These are phyloP conservation scores for Rhinoderma darwinii DNA, from an alignment of 2,113 vertebrate genomes.

Conservation along the genomic window DNA sequence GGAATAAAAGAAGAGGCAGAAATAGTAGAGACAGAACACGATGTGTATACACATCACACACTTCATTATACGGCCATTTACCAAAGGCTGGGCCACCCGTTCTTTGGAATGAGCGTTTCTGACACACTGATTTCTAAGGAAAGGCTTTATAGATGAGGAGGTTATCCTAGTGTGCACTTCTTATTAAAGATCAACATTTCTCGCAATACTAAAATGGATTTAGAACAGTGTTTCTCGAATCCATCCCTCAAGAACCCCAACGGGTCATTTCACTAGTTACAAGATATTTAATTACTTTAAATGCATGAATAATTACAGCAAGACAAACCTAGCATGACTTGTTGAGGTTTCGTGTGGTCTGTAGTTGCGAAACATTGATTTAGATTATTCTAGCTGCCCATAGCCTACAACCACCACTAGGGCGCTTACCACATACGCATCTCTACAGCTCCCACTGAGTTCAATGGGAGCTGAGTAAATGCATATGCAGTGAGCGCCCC, in stretches of 20 bases:
- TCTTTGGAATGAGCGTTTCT: not conserved
- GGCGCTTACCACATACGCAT: no score
- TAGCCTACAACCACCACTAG: no score
- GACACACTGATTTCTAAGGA: conserved; percentile 17
- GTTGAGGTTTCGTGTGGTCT: no score
- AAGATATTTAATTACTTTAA: not conserved
- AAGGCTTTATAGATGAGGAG: not conserved
- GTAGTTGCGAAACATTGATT: no score
- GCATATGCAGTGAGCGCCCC: no score
- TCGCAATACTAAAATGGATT: not conserved
- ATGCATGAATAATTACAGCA: not conserved
- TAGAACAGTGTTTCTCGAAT: not conserved
- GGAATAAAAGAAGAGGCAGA: conserved; percentile 10
- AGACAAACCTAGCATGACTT: not conserved
- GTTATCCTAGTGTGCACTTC: not conserved
- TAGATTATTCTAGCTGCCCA: no score
- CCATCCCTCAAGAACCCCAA: not conserved
- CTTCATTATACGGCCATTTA: conserved; percentile 15
- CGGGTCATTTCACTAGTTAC: not conserved
- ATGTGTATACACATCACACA: conserved; percentile 23
- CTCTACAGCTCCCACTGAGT: no score
- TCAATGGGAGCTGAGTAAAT: no score
- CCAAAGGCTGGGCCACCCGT: not conserved
- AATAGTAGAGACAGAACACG: conserved; percentile 9
- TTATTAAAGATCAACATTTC: not conserved